Evolutionary conservation across 2,797 vertebrate species (phyloP).

Genomic region (Hypotaenidia philippensis): DNA sequence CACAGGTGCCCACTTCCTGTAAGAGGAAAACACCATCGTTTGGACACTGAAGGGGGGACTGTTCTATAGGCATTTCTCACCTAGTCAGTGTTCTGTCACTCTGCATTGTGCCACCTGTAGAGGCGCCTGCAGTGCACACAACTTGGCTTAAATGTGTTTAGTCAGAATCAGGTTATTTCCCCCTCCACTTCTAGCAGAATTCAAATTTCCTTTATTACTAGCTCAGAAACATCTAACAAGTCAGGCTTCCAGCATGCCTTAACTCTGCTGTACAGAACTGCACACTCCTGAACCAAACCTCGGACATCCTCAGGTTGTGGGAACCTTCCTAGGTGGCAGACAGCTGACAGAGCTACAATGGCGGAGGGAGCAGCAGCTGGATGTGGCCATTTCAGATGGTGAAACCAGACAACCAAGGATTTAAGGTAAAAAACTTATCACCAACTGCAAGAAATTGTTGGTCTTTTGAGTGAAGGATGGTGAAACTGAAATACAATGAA

Average conservation of each 20-base stretch:
- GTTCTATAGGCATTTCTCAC: not conserved
- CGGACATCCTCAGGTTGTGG: not conserved
- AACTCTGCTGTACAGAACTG: not conserved
- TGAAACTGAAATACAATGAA: not conserved
- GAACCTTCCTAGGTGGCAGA: not conserved
- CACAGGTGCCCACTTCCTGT: not conserved
- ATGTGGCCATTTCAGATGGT: not conserved
- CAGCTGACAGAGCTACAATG: not conserved
- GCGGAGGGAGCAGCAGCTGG: not conserved
- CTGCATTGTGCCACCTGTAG: not conserved
- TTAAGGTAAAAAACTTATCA: not conserved
- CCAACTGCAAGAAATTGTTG: not conserved
- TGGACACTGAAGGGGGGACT: not conserved
- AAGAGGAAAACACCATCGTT: not conserved
- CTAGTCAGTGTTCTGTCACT: not conserved
- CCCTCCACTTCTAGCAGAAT: not conserved
- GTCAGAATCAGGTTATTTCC: not conserved
- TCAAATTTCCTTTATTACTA: not conserved
- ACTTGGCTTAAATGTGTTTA: not conserved
- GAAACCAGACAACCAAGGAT: too few relatives aligned
- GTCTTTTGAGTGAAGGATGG: not conserved
- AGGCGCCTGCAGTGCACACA: not conserved
- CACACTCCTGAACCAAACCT: not conserved
- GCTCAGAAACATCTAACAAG: not conserved
- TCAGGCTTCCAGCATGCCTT: not conserved